Evolutionary conservation across 2,113 vertebrate species (phyloP), one percentile per base, ranked within the genome.

Genomic region (Hemiscyllium ocellatum): DNA sequence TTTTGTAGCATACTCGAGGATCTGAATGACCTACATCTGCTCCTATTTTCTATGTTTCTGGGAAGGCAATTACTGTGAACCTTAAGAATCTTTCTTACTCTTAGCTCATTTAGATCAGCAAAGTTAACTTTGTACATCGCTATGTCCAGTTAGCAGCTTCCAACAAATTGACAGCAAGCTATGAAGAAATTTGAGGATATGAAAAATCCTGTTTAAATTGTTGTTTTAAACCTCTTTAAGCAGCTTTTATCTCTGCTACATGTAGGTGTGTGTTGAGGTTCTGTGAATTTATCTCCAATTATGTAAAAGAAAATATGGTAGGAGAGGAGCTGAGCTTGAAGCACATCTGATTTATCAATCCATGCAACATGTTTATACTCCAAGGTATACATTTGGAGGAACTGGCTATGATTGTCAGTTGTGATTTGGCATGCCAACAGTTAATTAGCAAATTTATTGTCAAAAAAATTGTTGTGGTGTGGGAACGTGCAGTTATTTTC

Each of bases 391-490:
- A 13, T 50, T 72, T 33, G 47, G 47, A 52, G 26, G 0, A 52
- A 76, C 61, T 76, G 42, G 42, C 24, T 26, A 26, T 50, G 47
- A 72, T 52, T 76, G 47, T 6, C 69, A 15, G 10, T 47, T 95
- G 93, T 17, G 24, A 72, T 95, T 72, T 72, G 42, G n/a, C 42
- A 72, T 29, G 68, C 72, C 22, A 76, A 17, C 22, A 29, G 68
- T 29, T 95, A 76, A 95, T 95, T 95, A 69, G 61, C 68, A 95
- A 95, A 95, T 95, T 90, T 95, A 72, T 42, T 50, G 15, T 33
- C 72, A 68, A 72, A 95, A 70, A 90, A 90, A 61, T 61, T 42
- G 37, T 95, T 70, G 50, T 76, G 42, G 22, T 72, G 68, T 95
- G 94, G 94, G 42, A 95, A 29, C 29, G 42, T 95, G 42, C 33